Base-by-base conservation (phyloP, 2,797 vertebrate species). In the Otolemur crassicaudatus region DNA sequence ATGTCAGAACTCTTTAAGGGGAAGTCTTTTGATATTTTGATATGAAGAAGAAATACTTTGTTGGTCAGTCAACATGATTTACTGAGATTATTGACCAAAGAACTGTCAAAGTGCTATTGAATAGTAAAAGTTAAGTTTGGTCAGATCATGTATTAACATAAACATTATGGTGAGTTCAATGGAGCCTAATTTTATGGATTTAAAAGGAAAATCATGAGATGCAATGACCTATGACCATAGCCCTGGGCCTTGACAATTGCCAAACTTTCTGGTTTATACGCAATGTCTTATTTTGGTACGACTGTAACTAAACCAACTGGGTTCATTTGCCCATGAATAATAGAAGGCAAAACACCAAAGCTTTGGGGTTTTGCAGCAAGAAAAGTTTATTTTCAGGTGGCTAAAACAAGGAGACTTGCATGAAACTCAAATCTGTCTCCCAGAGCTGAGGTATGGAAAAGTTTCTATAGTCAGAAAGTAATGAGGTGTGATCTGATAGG, bases 21-120 rank as follows among this genome's bases (percentile, higher is more conserved):
- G 37, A 82, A 86, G 2, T 63, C 37, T 77, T 93, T 77, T 53
- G 34, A 72, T 85, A 92, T 79, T 81, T 83, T 80, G 69, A 61
- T 85, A 77, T 43, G 16, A 69, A 91, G 17, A 94, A 34, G 60
- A 92, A 96, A 95, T 43, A 34, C 25, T 65, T 82, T 86, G 23
- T 84, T 81, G 70, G 49, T 88, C 67, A 73, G 70, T 87, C 75
- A 94, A 37, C 49, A 70, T 37, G 20, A 81, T 80, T 87, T 88
- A 43, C 70, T 53, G 69, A 83, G 20, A 49, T 79, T 75, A 70
- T 70, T 95, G 43, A 72, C 34, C 34, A 40, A 88, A 75, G 37
- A 85, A 16, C 16, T 94, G 13, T 65, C 34, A 58, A 87, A 89
- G 46, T 84, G 16, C 1, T 85, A 3, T n/a, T 73, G 40, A 75